Conservation (phyloP, 1,140 invertebrate genomes). For the Plectus sambesii region DNA sequence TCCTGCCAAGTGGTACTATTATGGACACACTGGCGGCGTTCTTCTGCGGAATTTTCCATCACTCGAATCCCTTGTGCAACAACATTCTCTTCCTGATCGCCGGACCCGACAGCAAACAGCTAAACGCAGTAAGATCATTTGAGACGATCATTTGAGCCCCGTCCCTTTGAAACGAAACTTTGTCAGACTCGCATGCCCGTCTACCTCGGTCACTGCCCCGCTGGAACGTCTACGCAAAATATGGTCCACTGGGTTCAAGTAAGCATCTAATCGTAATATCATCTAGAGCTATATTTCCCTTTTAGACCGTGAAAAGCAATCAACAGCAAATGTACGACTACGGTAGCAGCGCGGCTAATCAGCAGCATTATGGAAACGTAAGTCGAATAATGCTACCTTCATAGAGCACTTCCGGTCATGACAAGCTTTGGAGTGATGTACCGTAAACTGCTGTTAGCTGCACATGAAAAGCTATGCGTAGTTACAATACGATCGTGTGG, state of each 20-base stretch:
- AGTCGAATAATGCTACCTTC: no score
- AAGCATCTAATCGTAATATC: no score
- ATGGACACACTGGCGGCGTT: constrained; percentile 16
- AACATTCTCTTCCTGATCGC: constrained; percentile 21
- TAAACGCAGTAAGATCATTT: no score
- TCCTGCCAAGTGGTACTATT: constrained; percentile 18
- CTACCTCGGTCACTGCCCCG: constrained; percentile 65
- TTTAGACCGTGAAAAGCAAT: constrained; percentile 38
- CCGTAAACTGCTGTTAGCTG: no score
- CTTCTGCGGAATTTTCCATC: constrained; percentile 10
- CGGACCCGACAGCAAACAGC: constrained; percentile 18
- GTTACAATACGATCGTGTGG: constrained; percentile 15
- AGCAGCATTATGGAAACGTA: constrained; percentile 19
- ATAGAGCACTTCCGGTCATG: no score
- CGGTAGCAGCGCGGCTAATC: constrained; percentile 9
- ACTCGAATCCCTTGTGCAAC: constrained; percentile 15
- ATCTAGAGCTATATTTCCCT: no score
- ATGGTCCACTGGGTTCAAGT: constrained; percentile 53
- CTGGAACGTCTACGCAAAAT: constrained; percentile 66
- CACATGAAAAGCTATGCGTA: constrained; percentile 7
- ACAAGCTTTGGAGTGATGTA: no score
- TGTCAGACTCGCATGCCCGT: constrained; percentile 62
- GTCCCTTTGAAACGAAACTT: no score
- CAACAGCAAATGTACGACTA: constrained; percentile 30
- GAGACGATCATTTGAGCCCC: no score